Conservation (phyloP, 2,888 invertebrate species). For the Sphecodes monilicornis region DNA sequence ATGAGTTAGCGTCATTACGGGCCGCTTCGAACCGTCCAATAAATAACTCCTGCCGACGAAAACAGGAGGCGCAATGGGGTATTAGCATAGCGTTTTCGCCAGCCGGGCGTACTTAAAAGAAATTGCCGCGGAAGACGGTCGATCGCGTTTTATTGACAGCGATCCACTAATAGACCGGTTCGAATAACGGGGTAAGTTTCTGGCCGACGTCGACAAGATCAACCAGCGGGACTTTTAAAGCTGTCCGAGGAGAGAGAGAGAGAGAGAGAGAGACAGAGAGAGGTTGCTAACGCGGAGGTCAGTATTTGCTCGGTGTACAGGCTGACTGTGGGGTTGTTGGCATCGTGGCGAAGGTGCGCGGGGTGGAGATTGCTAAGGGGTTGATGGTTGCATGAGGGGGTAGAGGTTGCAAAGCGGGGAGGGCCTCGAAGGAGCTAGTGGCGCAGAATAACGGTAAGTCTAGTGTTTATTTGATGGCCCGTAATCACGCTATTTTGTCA, state of each 20-base stretch:
- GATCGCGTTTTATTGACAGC: slow-evolving; percentile 46
- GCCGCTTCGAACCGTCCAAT: not conserved
- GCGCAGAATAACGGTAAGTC: slow-evolving; percentile 81
- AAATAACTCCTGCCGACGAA: slow-evolving; percentile 17
- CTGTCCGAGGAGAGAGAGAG: not conserved
- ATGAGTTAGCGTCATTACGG: not conserved
- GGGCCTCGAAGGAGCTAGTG: slow-evolving; percentile 74
- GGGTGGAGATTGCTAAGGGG: slow-evolving; percentile 39
- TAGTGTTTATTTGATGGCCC: slow-evolving; percentile 83
- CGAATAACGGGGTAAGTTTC: slow-evolving; percentile 34
- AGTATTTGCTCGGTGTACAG: slow-evolving; percentile 68
- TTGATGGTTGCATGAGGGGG: slow-evolving; percentile 23
- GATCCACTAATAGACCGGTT: slow-evolving; percentile 26
- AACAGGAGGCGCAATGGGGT: not conserved
- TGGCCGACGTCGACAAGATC: slow-evolving; percentile 46
- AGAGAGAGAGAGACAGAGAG: not conserved
- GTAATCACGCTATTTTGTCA: slow-evolving; percentile 84
- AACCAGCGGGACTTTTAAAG: slow-evolving; percentile 52
- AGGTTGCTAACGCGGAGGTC: slow-evolving; percentile 62
- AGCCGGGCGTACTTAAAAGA: slow-evolving; percentile 9
- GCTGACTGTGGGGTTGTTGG: slow-evolving; percentile 67
- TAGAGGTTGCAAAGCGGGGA: not conserved
- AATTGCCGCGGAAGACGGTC: slow-evolving; percentile 15
- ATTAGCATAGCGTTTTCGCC: slow-evolving; percentile 26
- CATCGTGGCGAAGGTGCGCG: slow-evolving; percentile 49